Evolutionary conservation across 2,888 invertebrate genomes (phyloP).

Genomic region (Hypsopygia costalis): DNA sequence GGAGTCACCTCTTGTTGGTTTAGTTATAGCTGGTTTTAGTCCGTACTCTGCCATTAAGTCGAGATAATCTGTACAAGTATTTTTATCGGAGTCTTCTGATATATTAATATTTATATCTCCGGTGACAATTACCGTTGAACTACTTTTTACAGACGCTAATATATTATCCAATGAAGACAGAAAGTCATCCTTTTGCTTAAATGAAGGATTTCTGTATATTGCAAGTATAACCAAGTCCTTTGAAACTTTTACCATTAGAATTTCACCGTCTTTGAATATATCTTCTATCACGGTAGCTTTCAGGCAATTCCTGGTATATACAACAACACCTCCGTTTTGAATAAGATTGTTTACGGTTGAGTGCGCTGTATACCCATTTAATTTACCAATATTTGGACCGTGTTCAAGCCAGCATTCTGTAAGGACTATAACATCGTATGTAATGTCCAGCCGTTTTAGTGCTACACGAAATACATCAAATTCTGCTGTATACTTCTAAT

Average conservation of each 20-base stretch:
- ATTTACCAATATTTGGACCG: neutral
- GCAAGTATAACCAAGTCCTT: neutral
- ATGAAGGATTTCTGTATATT: neutral
- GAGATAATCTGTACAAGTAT: neutral
- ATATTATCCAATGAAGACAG: neutral
- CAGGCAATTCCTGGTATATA: neutral
- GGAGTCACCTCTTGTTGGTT: neutral
- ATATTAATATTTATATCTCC: neutral
- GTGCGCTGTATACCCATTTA: neutral
- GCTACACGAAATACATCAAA: neutral
- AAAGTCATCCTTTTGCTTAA: neutral
- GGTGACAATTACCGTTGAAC: neutral
- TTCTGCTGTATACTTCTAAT: too few species aligned
- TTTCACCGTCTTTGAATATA: neutral
- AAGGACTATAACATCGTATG: neutral
- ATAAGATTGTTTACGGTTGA: neutral
- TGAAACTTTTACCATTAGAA: neutral
- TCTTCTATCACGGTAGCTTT: neutral
- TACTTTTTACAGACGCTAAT: neutral
- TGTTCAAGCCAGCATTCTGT: neutral
- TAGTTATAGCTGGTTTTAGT: neutral
- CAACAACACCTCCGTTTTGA: neutral
- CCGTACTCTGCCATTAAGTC: neutral
- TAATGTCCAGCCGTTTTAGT: neutral
- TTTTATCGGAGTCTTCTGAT: neutral